Evolutionary conservation across 2,797 vertebrate species (phyloP).

Genomic region (Halcyon chelicuti): DNA sequence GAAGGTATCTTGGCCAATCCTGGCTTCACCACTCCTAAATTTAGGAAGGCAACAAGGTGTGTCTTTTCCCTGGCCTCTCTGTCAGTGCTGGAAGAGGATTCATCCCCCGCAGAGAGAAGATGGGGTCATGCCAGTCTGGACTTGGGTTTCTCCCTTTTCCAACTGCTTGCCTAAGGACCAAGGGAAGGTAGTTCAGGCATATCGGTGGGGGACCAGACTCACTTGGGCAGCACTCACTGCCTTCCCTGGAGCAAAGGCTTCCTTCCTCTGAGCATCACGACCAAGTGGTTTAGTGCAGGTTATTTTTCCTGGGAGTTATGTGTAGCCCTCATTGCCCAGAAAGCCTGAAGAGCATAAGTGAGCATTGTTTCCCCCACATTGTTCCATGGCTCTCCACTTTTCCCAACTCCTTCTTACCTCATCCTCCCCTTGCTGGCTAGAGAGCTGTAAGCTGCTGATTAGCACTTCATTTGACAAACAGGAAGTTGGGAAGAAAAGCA

Average conservation of each 20-base stretch:
- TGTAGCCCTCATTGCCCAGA: conserved; percentile 5
- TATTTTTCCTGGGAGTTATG: conserved; percentile 32
- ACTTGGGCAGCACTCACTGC: background rate
- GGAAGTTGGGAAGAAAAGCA: conserved; percentile 78
- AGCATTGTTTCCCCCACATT: conserved; percentile 57
- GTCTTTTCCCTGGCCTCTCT: background rate
- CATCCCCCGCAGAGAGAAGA: background rate
- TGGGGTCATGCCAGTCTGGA: background rate
- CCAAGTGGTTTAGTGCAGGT: background rate
- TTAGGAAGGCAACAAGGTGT: background rate
- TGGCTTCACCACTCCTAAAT: background rate
- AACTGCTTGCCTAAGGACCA: background rate
- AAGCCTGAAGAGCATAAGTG: conserved; percentile 58
- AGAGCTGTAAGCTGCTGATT: conserved; percentile 70
- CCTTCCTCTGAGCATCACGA: background rate
- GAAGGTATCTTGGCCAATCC: background rate
- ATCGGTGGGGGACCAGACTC: background rate
- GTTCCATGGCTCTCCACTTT: conserved; percentile 59
- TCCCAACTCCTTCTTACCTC: conserved; percentile 72
- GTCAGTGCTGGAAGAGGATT: background rate
- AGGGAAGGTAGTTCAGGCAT: background rate
- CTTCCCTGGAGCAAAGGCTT: background rate
- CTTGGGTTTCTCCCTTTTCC: background rate
- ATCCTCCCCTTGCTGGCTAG: conserved; percentile 62
- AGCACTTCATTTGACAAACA: conserved; percentile 79